Evolutionary conservation across 2,113 vertebrate genomes (phyloP).

Genomic region (Bambusicola thoracicus): DNA sequence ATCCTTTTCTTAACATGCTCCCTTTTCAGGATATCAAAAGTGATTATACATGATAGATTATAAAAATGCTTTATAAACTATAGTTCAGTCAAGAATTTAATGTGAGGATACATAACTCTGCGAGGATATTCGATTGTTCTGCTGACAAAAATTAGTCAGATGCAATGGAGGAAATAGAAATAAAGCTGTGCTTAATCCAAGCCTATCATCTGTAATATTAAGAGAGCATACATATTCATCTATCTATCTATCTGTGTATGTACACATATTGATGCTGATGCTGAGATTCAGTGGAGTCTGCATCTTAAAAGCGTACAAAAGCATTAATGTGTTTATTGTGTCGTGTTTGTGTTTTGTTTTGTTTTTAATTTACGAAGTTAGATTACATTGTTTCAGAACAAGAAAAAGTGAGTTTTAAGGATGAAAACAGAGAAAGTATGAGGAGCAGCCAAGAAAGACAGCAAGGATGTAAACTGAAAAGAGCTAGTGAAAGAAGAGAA

Average conservation of each 20-base stretch:
- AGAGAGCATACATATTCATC: background rate
- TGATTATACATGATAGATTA: background rate
- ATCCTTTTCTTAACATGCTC: background rate
- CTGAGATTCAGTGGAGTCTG: background rate
- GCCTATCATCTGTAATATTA: background rate
- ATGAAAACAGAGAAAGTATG: background rate
- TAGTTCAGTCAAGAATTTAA: background rate
- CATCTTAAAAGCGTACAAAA: background rate
- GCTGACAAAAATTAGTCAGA: background rate
- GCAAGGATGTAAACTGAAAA: background rate
- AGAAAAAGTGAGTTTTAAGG: background rate
- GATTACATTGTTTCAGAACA: background rate
- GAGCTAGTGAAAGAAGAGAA: background rate
- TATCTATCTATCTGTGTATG: background rate
- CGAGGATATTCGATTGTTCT: background rate
- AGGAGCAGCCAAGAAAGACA: background rate
- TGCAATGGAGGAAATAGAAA: background rate
- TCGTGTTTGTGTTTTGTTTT: too few relatives aligned
- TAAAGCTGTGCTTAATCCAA: background rate
- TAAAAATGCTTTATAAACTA: background rate
- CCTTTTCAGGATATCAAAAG: background rate
- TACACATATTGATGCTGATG: background rate
- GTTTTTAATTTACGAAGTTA: background rate
- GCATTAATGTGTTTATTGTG: background rate
- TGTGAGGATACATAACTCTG: background rate